These are phyloP conservation scores for Linyphia triangularis DNA, from an alignment of 2,888 invertebrate genomes.

Conservation along the genomic window DNA sequence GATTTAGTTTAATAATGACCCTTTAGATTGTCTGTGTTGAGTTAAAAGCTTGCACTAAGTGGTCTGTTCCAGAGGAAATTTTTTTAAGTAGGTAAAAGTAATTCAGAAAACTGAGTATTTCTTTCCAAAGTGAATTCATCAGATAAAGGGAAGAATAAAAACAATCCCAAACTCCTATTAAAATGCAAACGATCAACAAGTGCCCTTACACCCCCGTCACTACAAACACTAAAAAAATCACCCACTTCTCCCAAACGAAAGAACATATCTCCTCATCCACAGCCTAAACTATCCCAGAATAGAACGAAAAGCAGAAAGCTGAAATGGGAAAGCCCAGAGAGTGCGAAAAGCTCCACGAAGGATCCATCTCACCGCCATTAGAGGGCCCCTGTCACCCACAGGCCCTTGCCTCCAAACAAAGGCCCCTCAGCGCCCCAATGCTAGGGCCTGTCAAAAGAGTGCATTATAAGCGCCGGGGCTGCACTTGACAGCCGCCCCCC, in stretches of 20 bases:
- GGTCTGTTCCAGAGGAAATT: too few relatives aligned
- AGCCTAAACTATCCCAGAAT: background rate
- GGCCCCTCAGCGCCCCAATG: slow-evolving; percentile 60
- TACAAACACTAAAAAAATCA: background rate
- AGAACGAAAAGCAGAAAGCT: background rate
- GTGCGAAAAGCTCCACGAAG: slow-evolving; percentile 16
- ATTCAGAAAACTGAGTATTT: too few relatives aligned
- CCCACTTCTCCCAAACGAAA: background rate
- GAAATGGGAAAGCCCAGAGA: background rate
- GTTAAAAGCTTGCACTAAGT: too few relatives aligned
- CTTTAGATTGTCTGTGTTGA: too few relatives aligned
- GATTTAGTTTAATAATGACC: too few relatives aligned
- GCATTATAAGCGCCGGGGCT: slow-evolving; percentile 67
- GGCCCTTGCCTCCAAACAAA: slow-evolving; percentile 57
- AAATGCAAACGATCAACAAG: background rate
- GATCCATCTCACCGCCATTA: slow-evolving; percentile 66
- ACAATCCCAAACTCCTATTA: too few relatives aligned
- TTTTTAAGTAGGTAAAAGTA: too few relatives aligned
- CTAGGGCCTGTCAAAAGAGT: slow-evolving; percentile 70
- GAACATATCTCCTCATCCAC: background rate
- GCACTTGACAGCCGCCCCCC: slow-evolving; percentile 42
- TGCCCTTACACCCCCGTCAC: background rate
- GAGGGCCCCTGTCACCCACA: slow-evolving; percentile 65
- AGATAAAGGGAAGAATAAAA: too few relatives aligned
- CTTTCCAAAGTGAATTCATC: too few relatives aligned